Evolutionary conservation across 1,140 invertebrate species (phyloP), one percentile per base, ranked within the genome.

Genomic region (Atta texana): DNA sequence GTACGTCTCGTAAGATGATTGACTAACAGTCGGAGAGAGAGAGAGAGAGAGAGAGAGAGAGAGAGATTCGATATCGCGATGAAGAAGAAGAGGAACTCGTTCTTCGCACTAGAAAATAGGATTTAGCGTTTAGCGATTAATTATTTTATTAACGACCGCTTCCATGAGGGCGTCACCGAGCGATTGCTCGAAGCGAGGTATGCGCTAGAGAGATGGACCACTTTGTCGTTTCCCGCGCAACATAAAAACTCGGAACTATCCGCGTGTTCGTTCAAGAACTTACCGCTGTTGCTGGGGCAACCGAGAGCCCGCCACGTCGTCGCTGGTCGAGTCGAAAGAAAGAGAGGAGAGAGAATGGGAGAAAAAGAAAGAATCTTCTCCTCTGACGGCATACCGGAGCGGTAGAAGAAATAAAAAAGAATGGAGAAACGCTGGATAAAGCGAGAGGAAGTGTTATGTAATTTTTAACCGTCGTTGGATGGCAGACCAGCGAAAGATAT

Each of bases 391-490:
- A 63, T 75, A 61, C 69, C 80, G 28, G 14, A 61, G 77, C 77
- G 49, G 1, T 57, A 53, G 39, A 10, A 44, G 10, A 74, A 84
- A 44, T 57, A 57, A 18, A 77, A 59, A 57, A 77, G 85, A 86
- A 18, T 12, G 86, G 55, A 64, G 71, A 64, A 63, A 71, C 57
- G 74, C 66, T 63, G 53, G 76, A 61, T 61, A 74, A 84, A 84
- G 61, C 53, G 87, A 89, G 88, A 84, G 75, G 82, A 87, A 86
- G 89, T 88, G 88, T 93, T 92, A 89, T 91, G 92, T 88, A 93
- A 93, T 88, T 87, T 88, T 87, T 82, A 92, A 93, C 92, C 92
- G 92, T 88, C 92, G 57, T 63, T 24, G 75, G 21, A 44, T 34
- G 14, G 80, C 34, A 51, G 8, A 71, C 55, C 66, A 14, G 18